Evolutionary conservation across 2,888 invertebrate species (phyloP).

Genomic region (Unio pictorum): DNA sequence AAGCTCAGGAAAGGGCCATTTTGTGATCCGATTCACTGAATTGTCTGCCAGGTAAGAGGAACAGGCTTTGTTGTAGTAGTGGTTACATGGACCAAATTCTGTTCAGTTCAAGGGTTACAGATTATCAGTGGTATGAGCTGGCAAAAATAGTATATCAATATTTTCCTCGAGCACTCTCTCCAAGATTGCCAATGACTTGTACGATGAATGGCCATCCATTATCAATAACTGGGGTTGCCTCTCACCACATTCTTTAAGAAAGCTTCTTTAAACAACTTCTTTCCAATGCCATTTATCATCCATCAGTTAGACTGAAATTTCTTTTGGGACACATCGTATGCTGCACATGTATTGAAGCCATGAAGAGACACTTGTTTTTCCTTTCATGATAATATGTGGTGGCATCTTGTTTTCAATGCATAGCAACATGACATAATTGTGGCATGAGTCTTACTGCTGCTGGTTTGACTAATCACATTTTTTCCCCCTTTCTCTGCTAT

Average conservation of each 20-base stretch:
- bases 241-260: too few relatives aligned
- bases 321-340: too few relatives aligned
- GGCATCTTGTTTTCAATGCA: slow-evolving; percentile 8
- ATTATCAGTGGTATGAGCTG: neutral
- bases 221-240: neutral
- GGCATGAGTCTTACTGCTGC: too few relatives aligned
- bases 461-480: too few relatives aligned
- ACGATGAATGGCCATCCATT: neutral
- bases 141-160: neutral
- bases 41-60: neutral
- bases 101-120: neutral
- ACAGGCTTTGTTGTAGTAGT: neutral
- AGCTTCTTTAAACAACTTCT: too few relatives aligned
- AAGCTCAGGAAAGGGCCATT: neutral
- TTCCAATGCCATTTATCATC: too few relatives aligned
- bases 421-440: neutral
- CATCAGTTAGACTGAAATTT: too few relatives aligned
- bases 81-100: neutral
- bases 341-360: too few relatives aligned
- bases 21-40: neutral
- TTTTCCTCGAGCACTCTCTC: neutral
- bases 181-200: neutral
- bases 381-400: too few relatives aligned
- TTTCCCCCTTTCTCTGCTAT: too few relatives aligned
- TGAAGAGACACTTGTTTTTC: too few relatives aligned